Conservation (phyloP, 2,888 invertebrate species). For the Globia sparganii region DNA sequence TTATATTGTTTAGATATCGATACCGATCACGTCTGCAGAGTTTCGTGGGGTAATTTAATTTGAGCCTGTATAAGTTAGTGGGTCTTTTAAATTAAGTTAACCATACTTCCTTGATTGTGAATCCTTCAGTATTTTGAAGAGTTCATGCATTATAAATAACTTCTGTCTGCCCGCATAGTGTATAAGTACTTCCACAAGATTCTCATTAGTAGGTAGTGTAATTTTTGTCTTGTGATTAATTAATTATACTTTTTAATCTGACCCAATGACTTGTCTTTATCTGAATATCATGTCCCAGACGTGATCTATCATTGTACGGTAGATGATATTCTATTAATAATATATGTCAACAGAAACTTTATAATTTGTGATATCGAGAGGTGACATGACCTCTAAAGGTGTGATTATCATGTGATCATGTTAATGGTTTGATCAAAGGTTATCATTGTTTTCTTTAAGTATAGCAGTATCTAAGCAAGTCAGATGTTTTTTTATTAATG, state of each 20-base stretch:
- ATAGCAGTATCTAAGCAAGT: conserved; percentile 1
- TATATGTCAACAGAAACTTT: conserved; percentile 12
- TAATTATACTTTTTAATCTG: conserved; percentile 13
- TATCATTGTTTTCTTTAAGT: conserved; percentile 1
- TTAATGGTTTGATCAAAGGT: conserved; percentile 15
- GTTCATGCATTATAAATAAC: background rate
- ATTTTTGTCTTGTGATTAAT: conserved; percentile 1
- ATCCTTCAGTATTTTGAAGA: background rate
- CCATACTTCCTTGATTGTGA: background rate
- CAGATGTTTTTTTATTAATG: background rate
- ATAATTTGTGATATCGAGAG: conserved; percentile 30
- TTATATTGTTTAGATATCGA: no score
- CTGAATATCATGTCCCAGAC: conserved; percentile 31
- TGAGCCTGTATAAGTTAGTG: background rate
- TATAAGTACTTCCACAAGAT: background rate
- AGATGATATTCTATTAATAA: conserved; percentile 23
- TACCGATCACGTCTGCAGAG: no score
- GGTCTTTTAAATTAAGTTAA: background rate
- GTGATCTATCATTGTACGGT: conserved; percentile 4
- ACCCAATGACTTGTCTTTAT: conserved; percentile 26
- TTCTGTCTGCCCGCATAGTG: background rate
- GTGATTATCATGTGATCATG: conserved; percentile 32
- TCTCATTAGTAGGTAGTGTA: conserved; percentile 1
- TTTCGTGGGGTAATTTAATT: no score
- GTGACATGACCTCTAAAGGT: conserved; percentile 26